Percentiles rank a stretch among this genome's conserved stretches.
Conservation (phyloP, 2,797 vertebrate genomes). For the Phylloscopus collybita region DNA sequence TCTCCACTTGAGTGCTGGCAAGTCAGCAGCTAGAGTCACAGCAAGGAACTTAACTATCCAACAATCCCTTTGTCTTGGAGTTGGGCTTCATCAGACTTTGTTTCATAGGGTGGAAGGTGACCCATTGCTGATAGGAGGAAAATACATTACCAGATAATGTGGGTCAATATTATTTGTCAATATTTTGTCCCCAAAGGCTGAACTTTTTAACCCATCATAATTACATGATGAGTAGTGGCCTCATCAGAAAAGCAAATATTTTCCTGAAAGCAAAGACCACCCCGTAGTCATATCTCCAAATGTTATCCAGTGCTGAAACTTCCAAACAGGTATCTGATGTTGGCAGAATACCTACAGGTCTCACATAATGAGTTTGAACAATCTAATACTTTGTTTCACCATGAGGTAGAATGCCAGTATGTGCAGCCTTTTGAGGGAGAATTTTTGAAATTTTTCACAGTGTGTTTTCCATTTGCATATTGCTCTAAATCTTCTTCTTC, state of each 20-base stretch:
- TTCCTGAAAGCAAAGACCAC: neutral
- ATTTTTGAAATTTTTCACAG: neutral
- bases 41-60: neutral
- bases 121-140: neutral
- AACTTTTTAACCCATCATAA: neutral
- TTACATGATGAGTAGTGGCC: neutral
- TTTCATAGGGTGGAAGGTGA: neutral
- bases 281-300: neutral
- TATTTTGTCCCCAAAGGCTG: neutral
- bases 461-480: neutral
- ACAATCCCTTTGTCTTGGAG: neutral
- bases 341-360: neutral
- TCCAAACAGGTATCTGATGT: neutral
- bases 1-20: neutral
- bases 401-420: neutral
- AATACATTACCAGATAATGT: neutral
- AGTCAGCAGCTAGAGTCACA: neutral
- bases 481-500: neutral
- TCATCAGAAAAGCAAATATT: neutral
- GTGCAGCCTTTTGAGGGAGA: neutral
- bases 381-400: neutral
- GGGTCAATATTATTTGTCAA: neutral
- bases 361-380: neutral
- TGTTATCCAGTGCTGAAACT: neutral
- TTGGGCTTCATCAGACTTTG: neutral